Percentiles rank a stretch among this genome's conserved stretches.
Conservation (phyloP, 2,888 invertebrate genomes). For the Ypsolopha scabrella region DNA sequence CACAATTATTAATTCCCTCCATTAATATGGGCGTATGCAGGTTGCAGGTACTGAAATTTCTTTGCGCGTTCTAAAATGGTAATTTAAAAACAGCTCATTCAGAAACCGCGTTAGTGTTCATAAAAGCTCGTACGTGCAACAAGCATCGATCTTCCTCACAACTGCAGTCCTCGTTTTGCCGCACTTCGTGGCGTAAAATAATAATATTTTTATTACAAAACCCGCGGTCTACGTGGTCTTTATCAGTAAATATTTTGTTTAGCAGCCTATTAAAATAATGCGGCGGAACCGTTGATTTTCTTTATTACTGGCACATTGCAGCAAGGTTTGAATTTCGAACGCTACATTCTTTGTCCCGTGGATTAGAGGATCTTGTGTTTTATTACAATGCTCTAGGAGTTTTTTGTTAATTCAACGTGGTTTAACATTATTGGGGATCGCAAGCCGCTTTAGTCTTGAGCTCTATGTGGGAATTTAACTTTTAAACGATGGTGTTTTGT, state of each 20-base stretch:
- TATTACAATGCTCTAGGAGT: background rate
- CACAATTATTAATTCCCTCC: no score
- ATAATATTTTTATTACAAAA: conserved; percentile 2
- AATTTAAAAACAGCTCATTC: no score
- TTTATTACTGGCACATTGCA: background rate
- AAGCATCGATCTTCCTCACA: background rate
- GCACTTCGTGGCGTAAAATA: background rate
- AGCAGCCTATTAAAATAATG: conserved; percentile 9
- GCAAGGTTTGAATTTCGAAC: background rate
- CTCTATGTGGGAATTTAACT: conserved; percentile 4
- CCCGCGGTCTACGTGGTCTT: background rate
- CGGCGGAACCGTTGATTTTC: background rate
- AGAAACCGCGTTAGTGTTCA: no score
- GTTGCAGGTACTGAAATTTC: no score
- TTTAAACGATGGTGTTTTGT: background rate
- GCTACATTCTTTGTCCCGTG: background rate
- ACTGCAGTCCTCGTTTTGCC: background rate
- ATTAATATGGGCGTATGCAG: no score
- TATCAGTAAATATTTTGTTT: conserved; percentile 10
- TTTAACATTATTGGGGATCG: background rate
- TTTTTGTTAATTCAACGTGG: background rate
- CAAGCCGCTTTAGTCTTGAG: background rate
- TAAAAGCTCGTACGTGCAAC: no score
- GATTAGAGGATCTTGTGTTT: background rate
- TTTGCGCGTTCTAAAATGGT: no score